These are phyloP conservation scores for Zaprionus inermis DNA, from an alignment of 1,140 invertebrate species.

Conservation along the genomic window DNA sequence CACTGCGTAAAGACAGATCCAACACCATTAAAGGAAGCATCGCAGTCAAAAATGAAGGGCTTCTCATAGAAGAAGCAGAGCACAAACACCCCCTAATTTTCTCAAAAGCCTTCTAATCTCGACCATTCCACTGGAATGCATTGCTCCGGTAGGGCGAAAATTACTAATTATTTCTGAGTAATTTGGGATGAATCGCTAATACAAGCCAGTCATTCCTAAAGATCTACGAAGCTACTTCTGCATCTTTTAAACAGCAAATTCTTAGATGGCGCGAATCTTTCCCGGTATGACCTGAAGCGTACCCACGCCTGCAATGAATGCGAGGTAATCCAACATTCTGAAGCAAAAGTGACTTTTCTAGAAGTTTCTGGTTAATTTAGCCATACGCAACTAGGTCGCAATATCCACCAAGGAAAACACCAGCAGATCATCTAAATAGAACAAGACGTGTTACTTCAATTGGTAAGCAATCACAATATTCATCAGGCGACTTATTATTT, in stretches of 20 bases:
- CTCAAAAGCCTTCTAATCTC: neutral
- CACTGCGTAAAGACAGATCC: neutral
- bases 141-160: neutral
- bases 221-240: too few relatives aligned
- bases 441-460: neutral
- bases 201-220: too few relatives aligned
- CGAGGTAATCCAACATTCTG: too few relatives aligned
- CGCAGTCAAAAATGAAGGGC: neutral
- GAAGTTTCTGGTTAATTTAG: too few relatives aligned
- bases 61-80: neutral
- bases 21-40: neutral
- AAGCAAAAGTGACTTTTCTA: too few relatives aligned
- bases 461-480: constrained; percentile 8
- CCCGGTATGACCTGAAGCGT: neutral
- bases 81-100: neutral
- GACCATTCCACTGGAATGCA: neutral
- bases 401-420: neutral
- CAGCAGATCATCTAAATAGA: neutral
- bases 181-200: neutral
- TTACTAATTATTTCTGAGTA: neutral
- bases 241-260: too few relatives aligned
- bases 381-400: too few relatives aligned
- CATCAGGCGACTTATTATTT: constrained; percentile 19
- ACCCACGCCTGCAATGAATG: too few relatives aligned
- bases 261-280: neutral